Evolutionary conservation across 2,113 vertebrate species (phyloP), one percentile per base, ranked within the genome.

Genomic region (Trochalopteron elliotii): DNA sequence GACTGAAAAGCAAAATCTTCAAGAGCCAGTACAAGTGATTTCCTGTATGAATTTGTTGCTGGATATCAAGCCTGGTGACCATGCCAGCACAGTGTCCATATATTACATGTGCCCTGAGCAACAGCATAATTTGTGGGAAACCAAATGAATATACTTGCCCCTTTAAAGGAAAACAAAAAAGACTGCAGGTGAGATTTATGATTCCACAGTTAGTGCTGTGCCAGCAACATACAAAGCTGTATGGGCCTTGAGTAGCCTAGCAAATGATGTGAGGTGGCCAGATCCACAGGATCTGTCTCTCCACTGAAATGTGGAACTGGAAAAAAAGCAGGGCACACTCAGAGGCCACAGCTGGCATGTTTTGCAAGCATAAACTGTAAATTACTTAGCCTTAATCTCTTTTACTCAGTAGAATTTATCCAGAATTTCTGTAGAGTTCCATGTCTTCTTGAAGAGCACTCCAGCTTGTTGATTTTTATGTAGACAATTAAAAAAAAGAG

Each of bases 321-420:
- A 52, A 52, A 35, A 30, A 44, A 71, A 87, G 61, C 31, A 18
- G 18, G 31, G 14, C n/a, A 49, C 21, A 19, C 28, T 55, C 15
- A 17, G 20, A 44, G 52, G 40, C 44, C 70, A 84, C 61, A 83
- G 45, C 37, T 57, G 35, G 45, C 31, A 64, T 49, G 18, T 0
- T 0, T 20, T 39, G 40, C 1, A 1, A 67, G n/a, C 0, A 0
- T 39, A 69, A 82, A 2, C 21, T 45, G 14, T 47, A 80, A 80
- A 44, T 16, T 18, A 20, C 24, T 14, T 37, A 61, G 40, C 31
- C 10, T 84, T 70, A 39, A 35, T 37, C 16, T 80, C 35, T 70
- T 87, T 49, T 74, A 8, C 40, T 83, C 39, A 39, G 35, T 0
- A n/a, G 39, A 61, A 87, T 75, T 82, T 47, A 71, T 63, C 35